Base-by-base conservation (phyloP, 1,140 invertebrate species). In the Cydia splendana region DNA sequence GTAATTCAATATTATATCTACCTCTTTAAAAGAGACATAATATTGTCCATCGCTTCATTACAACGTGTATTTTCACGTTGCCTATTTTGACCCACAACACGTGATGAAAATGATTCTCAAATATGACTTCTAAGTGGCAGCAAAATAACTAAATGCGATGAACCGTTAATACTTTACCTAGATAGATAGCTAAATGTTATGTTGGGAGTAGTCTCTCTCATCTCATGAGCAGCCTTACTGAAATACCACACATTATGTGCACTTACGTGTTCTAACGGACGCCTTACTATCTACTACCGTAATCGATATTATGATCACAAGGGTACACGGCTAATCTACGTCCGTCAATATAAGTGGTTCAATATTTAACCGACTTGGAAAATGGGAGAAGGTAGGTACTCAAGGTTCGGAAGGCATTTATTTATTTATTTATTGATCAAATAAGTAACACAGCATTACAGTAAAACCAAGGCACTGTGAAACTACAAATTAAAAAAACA, bases 221-320 rank as follows among this genome's bases (percentile, higher is more conserved):
- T 24, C 65, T 34, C 34, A 9, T 24, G 67, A 12, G 67, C 34
- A 71, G 34, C 6, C 38, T 71, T 71, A 71, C 67, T 71, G 67
- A 71, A 71, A 71, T 71, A 42, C 67, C 67, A 71, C 38, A 71
- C 34, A 71, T 71, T 71, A 71, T 18, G 67, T 42, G 67, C 67
- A 71, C 67, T 71, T 71, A 71, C 67, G 34, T 18, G 67, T 15
- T 71, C 67, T 71, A 71, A 71, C 67, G 67, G 67, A 15, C 67
- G 7, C 13, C n/a, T 18, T 38, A 71, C 38, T 67, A 67, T 34
- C 30, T 4, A 30, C 65, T 34, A 34, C 30, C 30, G 18, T 71
- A 71, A 71, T 71, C 67, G 67, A 71, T 71, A 71, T 71, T 71
- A 71, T 20, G 67, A 71, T 42, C 30, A 38, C n/a, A 71, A 71